Base-by-base conservation (phyloP, 2,797 vertebrate species). In the Coluber constrictor region DNA sequence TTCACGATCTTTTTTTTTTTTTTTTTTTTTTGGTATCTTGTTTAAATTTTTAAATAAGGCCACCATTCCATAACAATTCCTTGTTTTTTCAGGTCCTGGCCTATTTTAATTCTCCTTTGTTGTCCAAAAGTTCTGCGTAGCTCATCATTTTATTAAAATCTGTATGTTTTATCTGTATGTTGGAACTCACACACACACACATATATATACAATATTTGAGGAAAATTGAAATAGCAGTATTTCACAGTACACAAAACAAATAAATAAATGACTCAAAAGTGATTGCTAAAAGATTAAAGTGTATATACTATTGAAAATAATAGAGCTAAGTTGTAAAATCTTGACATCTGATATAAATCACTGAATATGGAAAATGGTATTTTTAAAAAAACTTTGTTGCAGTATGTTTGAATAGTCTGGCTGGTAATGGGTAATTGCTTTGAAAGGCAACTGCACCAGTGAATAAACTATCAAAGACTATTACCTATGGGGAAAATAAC, bases 401-500 rank as follows among this genome's bases (percentile, higher is more conserved):
- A 92, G 92, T 94, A 55, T 94, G 47, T 93, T 94, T 93, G 93
- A 96, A 93, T 95, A 87, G n/a, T 90, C 43, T 83, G 43, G 20
- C 37, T 47, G 25, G 10, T 51, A 59, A 25, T n/a, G 59, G 54
- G 55, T 57, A 88, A 88, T 56, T 88, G 27, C 18, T 56, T 88
- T 8, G 43, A 91, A 57, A 88, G 23, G 57, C 2, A 59, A 13
- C 32, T 57, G 25, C 1, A 0, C 29, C 13, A 37, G 55, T 16
- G 20, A 66, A 13, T 37, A 55, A 23, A 15, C 57, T 55, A 63
- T 29, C 8, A 90, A 37, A 74, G n/a, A 3, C 37, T 32, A 74
- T 56, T 55, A 13, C 54, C 20, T 91, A 25, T 37, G 15, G 27
- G 10, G 27, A 57, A 43, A 5, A 61, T 27, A 18, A 93, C 92